These are phyloP conservation scores for Bufo gargarizans DNA, from an alignment of 2,113 vertebrate species.

Conservation along the genomic window DNA sequence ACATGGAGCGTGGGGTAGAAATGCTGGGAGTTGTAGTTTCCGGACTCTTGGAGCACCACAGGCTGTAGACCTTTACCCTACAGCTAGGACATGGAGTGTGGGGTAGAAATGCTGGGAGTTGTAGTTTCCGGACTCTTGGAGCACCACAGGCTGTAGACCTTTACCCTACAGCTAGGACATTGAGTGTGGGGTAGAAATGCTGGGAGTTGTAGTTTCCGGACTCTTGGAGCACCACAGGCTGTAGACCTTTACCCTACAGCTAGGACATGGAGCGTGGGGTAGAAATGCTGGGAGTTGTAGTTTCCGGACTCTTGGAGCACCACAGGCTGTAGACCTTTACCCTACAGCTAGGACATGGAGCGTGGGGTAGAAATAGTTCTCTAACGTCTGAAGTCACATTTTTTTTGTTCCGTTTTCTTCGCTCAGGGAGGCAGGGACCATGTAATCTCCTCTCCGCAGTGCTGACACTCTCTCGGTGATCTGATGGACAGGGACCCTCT, in stretches of 20 bases:
- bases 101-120: background rate
- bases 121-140: background rate
- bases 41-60: background rate
- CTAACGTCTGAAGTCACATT: background rate
- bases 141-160: background rate
- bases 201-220: background rate
- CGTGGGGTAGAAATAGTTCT: background rate
- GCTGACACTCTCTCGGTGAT: background rate
- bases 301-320: background rate
- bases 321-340: background rate
- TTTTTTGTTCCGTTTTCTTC: background rate
- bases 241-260: background rate
- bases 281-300: background rate
- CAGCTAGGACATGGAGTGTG: background rate
- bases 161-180: background rate
- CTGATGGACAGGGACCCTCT: background rate
- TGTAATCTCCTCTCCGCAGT: background rate
- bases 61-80: background rate
- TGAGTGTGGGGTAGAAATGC: background rate
- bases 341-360: background rate
- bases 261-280: background rate
- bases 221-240: background rate
- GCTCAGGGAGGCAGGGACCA: too few relatives aligned
- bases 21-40: background rate
- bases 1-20: too few relatives aligned